Conservation (phyloP, 1,140 invertebrate genomes). For the Diorhabda sublineata region DNA sequence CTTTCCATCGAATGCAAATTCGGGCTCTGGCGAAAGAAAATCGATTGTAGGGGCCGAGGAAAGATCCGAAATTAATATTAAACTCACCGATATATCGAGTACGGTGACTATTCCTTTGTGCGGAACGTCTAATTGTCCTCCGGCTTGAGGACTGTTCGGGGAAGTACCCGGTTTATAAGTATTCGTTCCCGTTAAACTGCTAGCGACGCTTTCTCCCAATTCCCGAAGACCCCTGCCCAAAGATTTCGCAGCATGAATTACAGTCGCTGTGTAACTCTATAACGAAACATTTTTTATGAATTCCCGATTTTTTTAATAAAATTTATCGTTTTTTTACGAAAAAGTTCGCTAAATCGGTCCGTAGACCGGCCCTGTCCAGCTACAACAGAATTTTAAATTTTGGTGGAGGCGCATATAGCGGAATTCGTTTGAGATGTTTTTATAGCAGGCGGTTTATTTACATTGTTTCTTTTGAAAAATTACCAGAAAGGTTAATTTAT, state of each 20-base stretch:
- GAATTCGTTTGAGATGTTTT: too few species aligned
- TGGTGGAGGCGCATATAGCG: too few species aligned
- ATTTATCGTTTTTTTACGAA: too few species aligned
- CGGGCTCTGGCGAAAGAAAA: background rate
- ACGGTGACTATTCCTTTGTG: conserved; percentile 85
- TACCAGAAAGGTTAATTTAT: too few species aligned
- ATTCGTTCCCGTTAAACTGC: conserved; percentile 72
- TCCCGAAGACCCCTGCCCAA: conserved; percentile 79
- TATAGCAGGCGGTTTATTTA: too few species aligned
- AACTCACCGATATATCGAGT: conserved; percentile 72
- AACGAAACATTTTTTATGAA: conserved; percentile 37
- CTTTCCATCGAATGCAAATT: too few species aligned
- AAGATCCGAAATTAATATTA: background rate
- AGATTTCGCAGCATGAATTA: conserved; percentile 92
- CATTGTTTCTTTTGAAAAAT: too few species aligned
- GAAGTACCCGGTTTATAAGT: conserved; percentile 42
- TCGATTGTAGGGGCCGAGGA: background rate
- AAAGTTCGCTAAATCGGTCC: too few species aligned
- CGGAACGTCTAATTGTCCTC: conserved; percentile 51
- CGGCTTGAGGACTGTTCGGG: conserved; percentile 46
- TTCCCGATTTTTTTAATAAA: too few species aligned
- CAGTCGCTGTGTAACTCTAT: conserved; percentile 91
- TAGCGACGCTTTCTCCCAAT: conserved; percentile 90
- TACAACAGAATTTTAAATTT: too few species aligned
- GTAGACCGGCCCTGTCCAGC: too few species aligned